These are phyloP conservation scores for Proterorhinus semilunaris DNA, from an alignment of 2,113 vertebrate genomes.

Conservation along the genomic window DNA sequence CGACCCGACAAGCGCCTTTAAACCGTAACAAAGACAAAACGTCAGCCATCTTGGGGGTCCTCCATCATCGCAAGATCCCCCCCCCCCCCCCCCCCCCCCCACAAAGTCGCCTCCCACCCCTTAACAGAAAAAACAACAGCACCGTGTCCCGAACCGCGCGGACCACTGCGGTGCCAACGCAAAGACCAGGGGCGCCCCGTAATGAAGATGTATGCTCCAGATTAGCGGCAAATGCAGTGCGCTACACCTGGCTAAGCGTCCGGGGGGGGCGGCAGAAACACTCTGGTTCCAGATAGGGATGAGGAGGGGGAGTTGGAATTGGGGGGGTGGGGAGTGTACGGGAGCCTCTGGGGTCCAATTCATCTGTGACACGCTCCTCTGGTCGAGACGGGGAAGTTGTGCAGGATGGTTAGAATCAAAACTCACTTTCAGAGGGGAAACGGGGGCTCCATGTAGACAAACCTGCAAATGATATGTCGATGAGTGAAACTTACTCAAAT, in stretches of 20 bases:
- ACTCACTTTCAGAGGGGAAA: background rate
- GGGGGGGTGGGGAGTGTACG: background rate
- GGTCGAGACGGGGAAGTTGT: slow-evolving; percentile 14
- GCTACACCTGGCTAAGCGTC: slow-evolving; percentile 40
- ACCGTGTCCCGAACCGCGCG: background rate
- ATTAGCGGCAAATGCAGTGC: slow-evolving; percentile 38
- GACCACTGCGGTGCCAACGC: slow-evolving; percentile 1
- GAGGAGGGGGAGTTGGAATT: slow-evolving; percentile 6
- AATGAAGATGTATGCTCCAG: slow-evolving; percentile 63
- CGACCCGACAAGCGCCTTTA: slow-evolving; percentile 1
- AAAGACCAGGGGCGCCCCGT: slow-evolving; percentile 44
- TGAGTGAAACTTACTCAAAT: too few relatives aligned
- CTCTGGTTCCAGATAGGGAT: slow-evolving; percentile 30
- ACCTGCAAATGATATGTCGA: background rate
- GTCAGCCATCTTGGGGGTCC: slow-evolving; percentile 11
- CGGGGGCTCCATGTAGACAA: background rate
- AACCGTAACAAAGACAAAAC: slow-evolving; percentile 16
- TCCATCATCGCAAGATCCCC: slow-evolving; percentile 24
- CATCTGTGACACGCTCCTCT: slow-evolving; percentile 27
- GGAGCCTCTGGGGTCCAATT: slow-evolving; percentile 48
- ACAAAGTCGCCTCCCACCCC: background rate
- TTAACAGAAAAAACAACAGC: background rate
- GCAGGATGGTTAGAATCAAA: background rate
- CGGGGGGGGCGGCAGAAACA: background rate
- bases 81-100: slow-evolving; percentile 15